Conservation (phyloP, 2,113 vertebrate genomes). For the Ceyx margarethae region DNA sequence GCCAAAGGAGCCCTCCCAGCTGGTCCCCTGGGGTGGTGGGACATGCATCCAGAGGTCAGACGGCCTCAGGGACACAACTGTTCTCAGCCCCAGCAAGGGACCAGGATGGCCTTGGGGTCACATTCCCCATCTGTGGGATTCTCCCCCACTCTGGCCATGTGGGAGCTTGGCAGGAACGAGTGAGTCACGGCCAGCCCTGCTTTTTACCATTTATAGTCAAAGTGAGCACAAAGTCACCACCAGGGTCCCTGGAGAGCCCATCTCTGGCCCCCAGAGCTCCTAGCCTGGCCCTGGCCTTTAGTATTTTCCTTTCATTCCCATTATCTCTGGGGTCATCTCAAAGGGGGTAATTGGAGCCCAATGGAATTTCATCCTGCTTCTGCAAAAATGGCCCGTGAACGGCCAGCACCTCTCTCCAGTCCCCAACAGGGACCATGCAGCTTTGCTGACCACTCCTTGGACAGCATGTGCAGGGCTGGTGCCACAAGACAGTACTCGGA, state of each 20-base stretch:
- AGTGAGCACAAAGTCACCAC: constrained; percentile 30
- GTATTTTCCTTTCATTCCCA: constrained; percentile 42
- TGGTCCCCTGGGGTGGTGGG: accelerated
- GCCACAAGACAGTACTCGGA: background rate
- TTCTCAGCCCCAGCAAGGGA: background rate
- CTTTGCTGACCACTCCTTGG: background rate
- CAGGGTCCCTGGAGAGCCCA: constrained; percentile 12
- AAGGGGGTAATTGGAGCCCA: background rate
- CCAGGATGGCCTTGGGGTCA: background rate
- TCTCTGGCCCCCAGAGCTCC: constrained; percentile 38
- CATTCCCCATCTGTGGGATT: constrained; percentile 39
- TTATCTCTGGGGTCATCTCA: constrained; percentile 50
- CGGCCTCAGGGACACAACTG: background rate
- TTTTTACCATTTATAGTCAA: constrained; percentile 71
- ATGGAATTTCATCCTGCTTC: constrained; percentile 21
- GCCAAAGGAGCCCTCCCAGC: background rate
- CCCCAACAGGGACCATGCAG: background rate
- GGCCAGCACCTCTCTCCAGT: background rate
- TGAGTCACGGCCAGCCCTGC: constrained; percentile 34
- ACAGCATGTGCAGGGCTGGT: background rate
- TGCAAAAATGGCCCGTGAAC: background rate
- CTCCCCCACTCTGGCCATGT: constrained; percentile 30
- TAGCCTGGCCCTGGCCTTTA: constrained; percentile 8
- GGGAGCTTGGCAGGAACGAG: constrained; percentile 32
- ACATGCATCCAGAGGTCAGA: background rate